Evolutionary conservation across 2,113 vertebrate genomes (phyloP), one percentile per base, ranked within the genome.

Genomic region (Sakesphorus luctuosus): DNA sequence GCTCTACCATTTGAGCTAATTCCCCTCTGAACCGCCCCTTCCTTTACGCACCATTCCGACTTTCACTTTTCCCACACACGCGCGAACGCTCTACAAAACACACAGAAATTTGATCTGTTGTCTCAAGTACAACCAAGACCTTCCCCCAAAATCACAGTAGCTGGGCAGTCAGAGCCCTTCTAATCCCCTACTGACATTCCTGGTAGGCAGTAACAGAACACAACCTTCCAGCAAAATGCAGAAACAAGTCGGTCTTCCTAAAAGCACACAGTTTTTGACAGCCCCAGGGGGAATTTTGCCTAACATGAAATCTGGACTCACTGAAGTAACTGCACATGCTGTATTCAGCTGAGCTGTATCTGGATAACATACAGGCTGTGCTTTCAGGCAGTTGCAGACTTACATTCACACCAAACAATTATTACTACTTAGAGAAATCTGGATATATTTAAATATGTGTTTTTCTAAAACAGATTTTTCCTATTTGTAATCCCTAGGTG

Each of bases 1-100:
- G 97, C 97, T 98, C 97, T 97, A 98, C 98, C 97, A 97, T 90
- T 97, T 98, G 96, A 96, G 92, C 96, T 97, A 96, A 96, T 96
- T 96, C 96, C 95, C 93, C 94, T 0, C 0, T 0, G 0, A 0
- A 23, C 0, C 3, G 0, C 0, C 0, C 0, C 0, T 0, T 0
- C 1, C 1, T 3, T 5, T 2, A 0, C 23, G 4, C 7, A 4
- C 4, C 0, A 6, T 40, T 77, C 2, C 0, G 3, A 3, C 11
- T 19, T 1, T 1, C 1, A 0, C 0, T 0, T 1, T 7, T 0
- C 8, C 8, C 43, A 1, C 15, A 0, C 31, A 6, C 1, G 5
- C 1, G 9, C 0, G 0, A 16, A 0, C 3, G 1, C 3, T 1
- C 4, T 0, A 2, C 3, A 3, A 7, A 4, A 0, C 0, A 7